Base-by-base conservation (phyloP, 2,888 invertebrate species). In the Dilophus febrilis region DNA sequence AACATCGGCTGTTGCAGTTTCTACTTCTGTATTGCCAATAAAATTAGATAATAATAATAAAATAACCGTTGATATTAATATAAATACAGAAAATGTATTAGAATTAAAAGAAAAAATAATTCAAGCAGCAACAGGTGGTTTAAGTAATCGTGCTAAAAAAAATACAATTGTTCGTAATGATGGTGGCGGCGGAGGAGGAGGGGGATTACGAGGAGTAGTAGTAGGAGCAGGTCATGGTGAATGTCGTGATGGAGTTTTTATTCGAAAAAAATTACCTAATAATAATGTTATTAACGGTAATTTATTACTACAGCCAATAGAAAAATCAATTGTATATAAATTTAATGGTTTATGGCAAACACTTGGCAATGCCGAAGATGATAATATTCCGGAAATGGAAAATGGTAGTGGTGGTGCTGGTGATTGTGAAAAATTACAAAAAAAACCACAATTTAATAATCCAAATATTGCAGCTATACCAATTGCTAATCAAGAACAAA, bases 401-500 rank as follows among this genome's bases (percentile, higher is more conserved):
- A 19, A 29, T 7, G n/a, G n/a, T n/a, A n/a, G n/a, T n/a, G n/a
- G n/a, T n/a, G n/a, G n/a, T n/a, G n/a, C n/a, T n/a, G n/a, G n/a
- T n/a, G n/a, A n/a, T n/a, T n/a, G n/a, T n/a, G n/a, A n/a, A n/a
- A n/a, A n/a, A n/a, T n/a, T n/a, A n/a, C 29, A 29, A n/a, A 16
- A 28, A 36, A 10, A 16, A 17, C 11, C 3, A 16, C 22, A 22
- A 22, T 22, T 22, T 8, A 22, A 22, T 22, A 22, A 22, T 6
- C 22, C 45, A 14, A 55, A 56, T 41, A 49, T 59, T 12, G 49
- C 46, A 3, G 58, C 53, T 2, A 42, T 90, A 36, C 85, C 87
- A 14, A 54, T 74, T 35, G 58, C 66, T 5, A 80, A 82, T 10
- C 91, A 92, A 64, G 88, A 92, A 59, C 76, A 73, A 42, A 70